These are phyloP conservation scores for Flexamia atlantica DNA, from an alignment of 2,888 invertebrate genomes.

Conservation along the genomic window DNA sequence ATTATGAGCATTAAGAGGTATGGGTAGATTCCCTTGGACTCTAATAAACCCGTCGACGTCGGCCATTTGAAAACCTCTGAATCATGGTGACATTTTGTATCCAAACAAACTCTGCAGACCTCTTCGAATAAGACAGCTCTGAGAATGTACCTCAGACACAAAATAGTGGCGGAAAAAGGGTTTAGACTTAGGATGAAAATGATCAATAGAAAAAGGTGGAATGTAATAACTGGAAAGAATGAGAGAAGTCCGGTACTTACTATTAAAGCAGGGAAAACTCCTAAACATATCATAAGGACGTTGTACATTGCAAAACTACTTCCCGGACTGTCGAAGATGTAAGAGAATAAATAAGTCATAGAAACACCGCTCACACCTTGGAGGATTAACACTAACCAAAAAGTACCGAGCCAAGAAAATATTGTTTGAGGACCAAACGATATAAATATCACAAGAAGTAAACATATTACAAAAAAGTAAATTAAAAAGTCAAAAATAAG, in stretches of 20 bases:
- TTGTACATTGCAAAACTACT: slow-evolving; percentile 4
- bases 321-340: not conserved
- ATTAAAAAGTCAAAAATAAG: slow-evolving; percentile 78
- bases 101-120: not conserved
- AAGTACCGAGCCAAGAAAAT: not conserved
- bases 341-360: not conserved
- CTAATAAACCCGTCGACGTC: not conserved
- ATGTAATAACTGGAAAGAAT: not conserved
- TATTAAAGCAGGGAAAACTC: not conserved
- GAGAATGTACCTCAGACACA: not conserved
- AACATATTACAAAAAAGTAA: slow-evolving; percentile 58
- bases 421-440: not conserved
- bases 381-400: not conserved
- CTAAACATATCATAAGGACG: slow-evolving; percentile 10
- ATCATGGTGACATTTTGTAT: not conserved
- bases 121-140: not conserved
- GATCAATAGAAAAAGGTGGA: not conserved
- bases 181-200: not conserved
- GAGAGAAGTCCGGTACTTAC: not conserved
- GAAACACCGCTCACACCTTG: not conserved
- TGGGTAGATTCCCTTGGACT: not conserved
- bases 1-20: not conserved
- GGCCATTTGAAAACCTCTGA: not conserved
- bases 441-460: not conserved
- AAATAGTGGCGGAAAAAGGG: not conserved